Evolutionary conservation across 2,113 vertebrate species (phyloP), one percentile per base, ranked within the genome.

Genomic region (Anoplopoma fimbria): DNA sequence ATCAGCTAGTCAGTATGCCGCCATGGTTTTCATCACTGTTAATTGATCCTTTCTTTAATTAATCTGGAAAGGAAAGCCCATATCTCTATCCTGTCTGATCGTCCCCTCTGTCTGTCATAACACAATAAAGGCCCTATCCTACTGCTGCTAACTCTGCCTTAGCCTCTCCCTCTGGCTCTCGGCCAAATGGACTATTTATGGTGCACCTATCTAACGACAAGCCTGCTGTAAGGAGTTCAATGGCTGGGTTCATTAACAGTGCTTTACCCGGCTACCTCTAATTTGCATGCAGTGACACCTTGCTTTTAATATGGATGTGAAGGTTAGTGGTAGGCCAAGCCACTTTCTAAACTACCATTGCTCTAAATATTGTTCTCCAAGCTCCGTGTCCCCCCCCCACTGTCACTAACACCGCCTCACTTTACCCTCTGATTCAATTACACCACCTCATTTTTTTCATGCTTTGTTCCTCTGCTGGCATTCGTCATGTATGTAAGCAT

Each of bases 41-140:
- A 95, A 95, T 95, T 95, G 95, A 95, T 94, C 94, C 94, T 94
- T 95, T 95, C 94, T 95, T 95, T 95, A 95, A 95, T 95, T 95
- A 95, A 95, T 94, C 92, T 95, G 92, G 93, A 94, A 95, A 94
- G 93, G 92, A 90, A 93, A 93, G 90, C 90, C 89, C 82, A 89
- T 93, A 95, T 94, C 93, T 92, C 91, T 91, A 92, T 92, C 90
- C 93, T 86, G 91, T 93, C 90, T 91, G 84, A 91, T 92, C 77
- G 86, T 92, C 91, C 83, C 85, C 88, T 93, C 93, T 94, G 93
- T 93, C 93, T 93, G 91, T 93, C 91, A 93, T 87, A 93, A 94
- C 88, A 93, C 89, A 94, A 93, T 93, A 89, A 94, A 94, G 91
- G 83, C 77, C 87, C 90, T 77, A 82, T 91, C 87, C 89, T 77